Evolutionary conservation across 2,888 invertebrate species (phyloP).

Genomic region (Drosophila sordidapex): DNA sequence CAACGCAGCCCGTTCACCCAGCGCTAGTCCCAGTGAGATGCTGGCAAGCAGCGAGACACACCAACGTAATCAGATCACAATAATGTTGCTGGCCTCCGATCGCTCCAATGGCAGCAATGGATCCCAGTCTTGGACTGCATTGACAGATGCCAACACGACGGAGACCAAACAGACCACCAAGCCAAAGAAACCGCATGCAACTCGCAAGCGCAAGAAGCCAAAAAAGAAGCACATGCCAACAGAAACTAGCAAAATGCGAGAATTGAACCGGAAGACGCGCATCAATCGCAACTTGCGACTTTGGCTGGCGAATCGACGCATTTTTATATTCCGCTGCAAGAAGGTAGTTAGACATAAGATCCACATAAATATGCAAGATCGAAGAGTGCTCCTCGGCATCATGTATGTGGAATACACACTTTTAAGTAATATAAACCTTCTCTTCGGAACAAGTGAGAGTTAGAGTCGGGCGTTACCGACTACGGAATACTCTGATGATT

Average conservation of each 20-base stretch:
- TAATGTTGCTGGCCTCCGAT: constrained; percentile 15
- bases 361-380: neutral
- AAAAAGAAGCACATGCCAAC: constrained; percentile 51
- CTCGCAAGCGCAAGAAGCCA: constrained; percentile 22
- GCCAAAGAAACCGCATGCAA: neutral
- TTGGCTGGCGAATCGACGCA: constrained; percentile 76
- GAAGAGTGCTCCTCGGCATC: neutral
- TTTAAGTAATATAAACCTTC: neutral
- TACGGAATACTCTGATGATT: neutral
- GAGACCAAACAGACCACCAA: constrained; percentile 18
- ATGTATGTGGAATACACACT: neutral
- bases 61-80: constrained; percentile 6
- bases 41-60: neutral
- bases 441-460: neutral
- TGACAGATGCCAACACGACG: constrained; percentile 21
- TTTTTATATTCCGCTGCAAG: constrained; percentile 71
- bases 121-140: constrained; percentile 26
- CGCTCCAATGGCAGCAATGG: constrained; percentile 23
- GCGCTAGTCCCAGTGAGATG: neutral
- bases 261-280: constrained; percentile 42
- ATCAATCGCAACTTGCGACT: constrained; percentile 70
- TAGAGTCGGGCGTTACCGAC: neutral
- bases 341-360: constrained; percentile 53
- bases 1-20: constrained; percentile 7
- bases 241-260: constrained; percentile 31